Base-by-base conservation (phyloP, 64 coral and sea anemone species). In the Montipora efflorescens region DNA sequence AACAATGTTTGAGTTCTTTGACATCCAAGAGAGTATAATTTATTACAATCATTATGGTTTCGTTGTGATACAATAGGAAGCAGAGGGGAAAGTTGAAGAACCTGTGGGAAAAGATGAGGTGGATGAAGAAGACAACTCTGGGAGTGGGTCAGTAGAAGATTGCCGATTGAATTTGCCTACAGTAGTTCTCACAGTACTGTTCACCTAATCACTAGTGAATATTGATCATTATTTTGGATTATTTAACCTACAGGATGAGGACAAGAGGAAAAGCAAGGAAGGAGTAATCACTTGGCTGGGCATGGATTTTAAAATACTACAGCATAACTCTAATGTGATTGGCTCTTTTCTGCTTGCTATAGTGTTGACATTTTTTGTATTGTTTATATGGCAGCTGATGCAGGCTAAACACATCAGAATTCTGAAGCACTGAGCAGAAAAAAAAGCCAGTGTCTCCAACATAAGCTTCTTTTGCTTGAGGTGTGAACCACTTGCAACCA, bases 181-280 rank as follows among this genome's bases (percentile, higher is more conserved):
- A 36, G 36, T 36, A 36, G 36, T 36, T 36, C 36, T 36, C 1
- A 36, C 36, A 36, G 1, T 36, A 36, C 36, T 36, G 36, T 36
- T 36, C 36, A 36, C 36, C 36, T 36, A n/a, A 18, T 14, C 4
- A n/a, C 16, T 68, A 46, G 13, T 14, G 28, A 76, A 76, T 76
- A 3, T 76, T 76, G 36, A 76, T 76, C 28, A 55, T 16, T 21
- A 7, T 80, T 13, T 21, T 7, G 9, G 5, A 49, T 20, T 3
- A 52, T 90, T 79, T 23, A 13, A 15, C 12, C 79, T 16, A 13
- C 7, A 91, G 90, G 90, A 83, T 19, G 79, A 71, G 15, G 25
- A 91, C 90, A 55, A 80, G 90, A 72, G 19, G 67, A 46, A 91
- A 68, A 57, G 19, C 90, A 18, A 82, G 90, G 20, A 91, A 91